Evolutionary conservation across 2,797 vertebrate species (phyloP).

Genomic region (Argentina silus): DNA sequence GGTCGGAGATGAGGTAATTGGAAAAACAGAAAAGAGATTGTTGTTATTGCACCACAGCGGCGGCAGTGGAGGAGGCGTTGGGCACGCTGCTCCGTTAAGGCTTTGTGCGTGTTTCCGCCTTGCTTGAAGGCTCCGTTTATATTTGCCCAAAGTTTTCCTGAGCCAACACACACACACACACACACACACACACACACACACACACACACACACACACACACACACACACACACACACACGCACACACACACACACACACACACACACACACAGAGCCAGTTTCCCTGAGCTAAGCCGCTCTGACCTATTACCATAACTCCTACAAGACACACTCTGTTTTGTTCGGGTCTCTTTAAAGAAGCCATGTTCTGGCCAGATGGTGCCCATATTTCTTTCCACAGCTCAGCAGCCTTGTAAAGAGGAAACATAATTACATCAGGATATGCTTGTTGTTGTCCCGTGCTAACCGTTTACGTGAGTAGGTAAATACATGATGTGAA

Average conservation of each 20-base stretch:
- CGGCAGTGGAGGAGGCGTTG: no score
- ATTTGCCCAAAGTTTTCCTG: conserved; percentile 78
- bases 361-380: conserved; percentile 73
- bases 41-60: conserved; percentile 19
- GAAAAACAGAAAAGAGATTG: conserved; percentile 63
- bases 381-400: conserved; percentile 75
- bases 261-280: conserved; percentile 38
- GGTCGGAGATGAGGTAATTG: conserved; percentile 70
- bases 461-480: conserved; percentile 36
- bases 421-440: conserved; percentile 7
- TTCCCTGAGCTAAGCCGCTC: conserved; percentile 78
- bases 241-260: no score
- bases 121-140: conserved; percentile 66
- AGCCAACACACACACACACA: conserved; percentile 56
- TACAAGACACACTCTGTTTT: conserved; percentile 73
- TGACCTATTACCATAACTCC: conserved; percentile 75
- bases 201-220: no score
- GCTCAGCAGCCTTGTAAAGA: conserved; percentile 44
- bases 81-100: background rate
- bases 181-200: no score
- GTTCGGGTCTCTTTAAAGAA: conserved; percentile 69
- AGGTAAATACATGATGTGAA: conserved; percentile 26
- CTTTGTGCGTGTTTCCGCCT: background rate
- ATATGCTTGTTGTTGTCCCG: conserved; percentile 31
- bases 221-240: no score